phyloP scores from a whole-genome alignment of 2,797 vertebrate genomes.

The Denticeps clupeoides region DNA sequence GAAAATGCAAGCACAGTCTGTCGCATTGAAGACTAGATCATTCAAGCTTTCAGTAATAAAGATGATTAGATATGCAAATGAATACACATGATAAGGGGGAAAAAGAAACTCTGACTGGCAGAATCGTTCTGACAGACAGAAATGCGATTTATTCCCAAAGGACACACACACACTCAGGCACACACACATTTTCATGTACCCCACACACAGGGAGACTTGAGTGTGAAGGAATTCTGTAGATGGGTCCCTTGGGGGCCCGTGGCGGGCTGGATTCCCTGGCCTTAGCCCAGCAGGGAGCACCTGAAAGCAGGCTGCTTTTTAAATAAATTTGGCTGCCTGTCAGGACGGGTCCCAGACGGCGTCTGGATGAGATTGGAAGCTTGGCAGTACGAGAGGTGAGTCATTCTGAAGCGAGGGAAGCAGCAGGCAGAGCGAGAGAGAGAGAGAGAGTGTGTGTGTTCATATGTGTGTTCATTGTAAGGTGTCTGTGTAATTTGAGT shows the following conservation, averaged over 20 bases:
- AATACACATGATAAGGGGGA: neutral
- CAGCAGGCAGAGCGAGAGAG: constrained; percentile 3
- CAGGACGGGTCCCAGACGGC: constrained; percentile 16
- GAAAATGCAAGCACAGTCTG: neutral
- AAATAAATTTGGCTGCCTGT: constrained; percentile 27
- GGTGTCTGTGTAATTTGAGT: too few species aligned
- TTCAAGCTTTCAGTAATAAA: neutral
- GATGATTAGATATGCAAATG: constrained; percentile 2
- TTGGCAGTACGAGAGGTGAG: constrained; percentile 25
- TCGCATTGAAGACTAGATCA: neutral
- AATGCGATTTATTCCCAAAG: neutral
- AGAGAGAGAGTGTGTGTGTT: constrained; percentile 11
- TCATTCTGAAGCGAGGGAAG: constrained; percentile 11
- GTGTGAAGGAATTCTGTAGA: constrained; percentile 12
- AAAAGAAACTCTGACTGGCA: neutral
- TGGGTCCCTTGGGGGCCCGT: constrained; percentile 5
- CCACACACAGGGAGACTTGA: neutral
- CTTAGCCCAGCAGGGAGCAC: constrained; percentile 15
- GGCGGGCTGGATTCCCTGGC: constrained; percentile 12
- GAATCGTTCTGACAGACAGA: neutral
- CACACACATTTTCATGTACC: neutral
- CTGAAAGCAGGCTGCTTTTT: constrained; percentile 22
- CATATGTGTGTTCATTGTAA: too few species aligned
- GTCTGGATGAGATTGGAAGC: constrained; percentile 14
- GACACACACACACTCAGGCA: neutral